Evolutionary conservation across 2,113 vertebrate species (phyloP).

Genomic region (Andinoacara biseriatus): DNA sequence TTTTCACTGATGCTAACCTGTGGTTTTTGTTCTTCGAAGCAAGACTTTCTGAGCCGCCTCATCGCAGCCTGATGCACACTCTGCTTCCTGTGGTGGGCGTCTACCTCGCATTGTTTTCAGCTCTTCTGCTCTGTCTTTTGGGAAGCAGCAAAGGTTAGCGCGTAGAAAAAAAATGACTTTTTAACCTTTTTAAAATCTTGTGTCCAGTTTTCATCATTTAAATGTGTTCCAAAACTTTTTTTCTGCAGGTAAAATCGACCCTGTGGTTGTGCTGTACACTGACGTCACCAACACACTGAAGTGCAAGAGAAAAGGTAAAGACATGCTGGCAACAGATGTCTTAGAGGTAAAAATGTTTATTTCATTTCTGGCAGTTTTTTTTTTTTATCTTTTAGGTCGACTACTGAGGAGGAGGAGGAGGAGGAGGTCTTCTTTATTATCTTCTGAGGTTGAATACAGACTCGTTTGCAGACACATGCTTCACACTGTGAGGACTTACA

Average conservation of each 20-base stretch:
- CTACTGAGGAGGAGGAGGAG: background rate
- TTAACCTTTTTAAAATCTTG: background rate
- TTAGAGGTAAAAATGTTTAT: too few relatives aligned
- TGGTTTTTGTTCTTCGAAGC: background rate
- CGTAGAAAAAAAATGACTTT: too few relatives aligned
- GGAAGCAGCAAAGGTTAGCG: background rate
- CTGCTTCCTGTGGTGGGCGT: background rate
- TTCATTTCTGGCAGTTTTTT: background rate
- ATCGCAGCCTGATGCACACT: background rate
- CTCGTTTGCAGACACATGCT: fast-evolving
- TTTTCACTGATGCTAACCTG: background rate
- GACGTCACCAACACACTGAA: background rate
- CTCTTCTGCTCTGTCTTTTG: background rate
- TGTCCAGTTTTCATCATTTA: background rate
- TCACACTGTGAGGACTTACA: background rate
- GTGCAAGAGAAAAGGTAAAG: background rate
- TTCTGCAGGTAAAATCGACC: background rate
- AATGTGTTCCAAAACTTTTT: background rate
- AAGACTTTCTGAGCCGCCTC: background rate
- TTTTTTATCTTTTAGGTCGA: background rate
- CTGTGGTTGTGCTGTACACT: background rate
- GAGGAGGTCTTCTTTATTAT: fast-evolving
- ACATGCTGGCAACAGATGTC: too few relatives aligned
- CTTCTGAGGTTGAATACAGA: background rate
- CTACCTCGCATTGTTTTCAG: background rate